Evolutionary conservation across 2,113 vertebrate genomes (phyloP).

Genomic region (Microtus richardsoni): DNA sequence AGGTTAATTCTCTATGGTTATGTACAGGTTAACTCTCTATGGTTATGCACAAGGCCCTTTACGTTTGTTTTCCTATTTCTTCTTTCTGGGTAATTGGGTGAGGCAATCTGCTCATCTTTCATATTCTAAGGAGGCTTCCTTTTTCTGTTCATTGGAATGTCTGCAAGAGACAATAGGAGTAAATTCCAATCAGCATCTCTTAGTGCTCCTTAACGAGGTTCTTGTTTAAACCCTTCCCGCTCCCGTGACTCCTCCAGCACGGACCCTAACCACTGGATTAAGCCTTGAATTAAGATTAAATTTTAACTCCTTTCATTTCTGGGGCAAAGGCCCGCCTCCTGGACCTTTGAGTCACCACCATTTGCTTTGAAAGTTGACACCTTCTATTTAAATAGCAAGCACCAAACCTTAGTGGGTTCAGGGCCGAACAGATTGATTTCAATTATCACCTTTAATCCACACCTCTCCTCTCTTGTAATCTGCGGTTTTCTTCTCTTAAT

Average conservation of each 20-base stretch:
- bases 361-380: slow-evolving; percentile 60
- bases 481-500: slow-evolving; percentile 65
- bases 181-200: not conserved
- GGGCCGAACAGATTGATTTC: not conserved
- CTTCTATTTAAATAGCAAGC: slow-evolving; percentile 32
- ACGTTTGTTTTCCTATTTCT: slow-evolving; percentile 49
- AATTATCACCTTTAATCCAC: not conserved
- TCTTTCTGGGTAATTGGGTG: slow-evolving; percentile 4
- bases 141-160: not conserved
- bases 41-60: slow-evolving; percentile 43
- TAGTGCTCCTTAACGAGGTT: not conserved
- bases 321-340: not conserved
- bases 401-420: not conserved
- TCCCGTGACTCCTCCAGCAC: rapidly evolving
- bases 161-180: not conserved
- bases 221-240: slow-evolving; percentile 25
- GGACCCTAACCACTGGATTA: not conserved
- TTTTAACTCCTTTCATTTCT: slow-evolving; percentile 23
- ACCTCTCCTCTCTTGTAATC: slow-evolving; percentile 43
- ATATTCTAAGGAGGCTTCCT: slow-evolving; percentile 35
- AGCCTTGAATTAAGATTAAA: not conserved
- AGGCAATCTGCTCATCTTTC: slow-evolving; percentile 64
- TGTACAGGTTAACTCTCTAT: not conserved
- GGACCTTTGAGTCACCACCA: not conserved
- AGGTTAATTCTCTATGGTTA: not conserved